A percentile compares a stretch with the other conserved stretches of the same genome.
Conservation (phyloP, 30 jellyfish, hydroid and myxozoan genomes). For the Cassiopea xamachana region DNA sequence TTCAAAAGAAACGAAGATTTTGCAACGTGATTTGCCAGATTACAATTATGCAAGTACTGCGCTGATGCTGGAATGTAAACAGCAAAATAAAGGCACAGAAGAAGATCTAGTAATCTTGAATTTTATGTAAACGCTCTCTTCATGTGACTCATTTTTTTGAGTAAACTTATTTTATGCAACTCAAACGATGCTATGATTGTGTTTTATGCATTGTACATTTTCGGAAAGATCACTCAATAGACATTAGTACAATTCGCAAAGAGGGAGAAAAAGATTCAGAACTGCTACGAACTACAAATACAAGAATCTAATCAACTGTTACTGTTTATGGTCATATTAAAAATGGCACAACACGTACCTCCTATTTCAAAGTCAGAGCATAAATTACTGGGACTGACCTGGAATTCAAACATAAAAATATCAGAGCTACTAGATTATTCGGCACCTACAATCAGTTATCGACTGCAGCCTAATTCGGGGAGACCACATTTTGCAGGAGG, state of each 20-base stretch:
- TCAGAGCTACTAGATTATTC: constrained; percentile 45
- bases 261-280: too few species aligned
- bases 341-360: constrained; percentile 4
- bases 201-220: neutral
- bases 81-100: neutral
- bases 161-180: neutral
- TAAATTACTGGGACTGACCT: constrained; percentile 26
- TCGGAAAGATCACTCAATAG: neutral
- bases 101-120: neutral
- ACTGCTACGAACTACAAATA: too few species aligned
- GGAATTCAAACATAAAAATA: constrained; percentile 51
- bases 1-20: neutral
- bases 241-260: too few species aligned
- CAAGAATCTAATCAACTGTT: too few species aligned
- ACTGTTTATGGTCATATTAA: neutral
- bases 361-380: neutral
- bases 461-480: neutral
- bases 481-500: constrained; percentile 2
- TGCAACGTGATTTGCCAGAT: neutral
- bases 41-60: neutral
- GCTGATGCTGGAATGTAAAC: constrained; percentile 3
- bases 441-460: neutral
- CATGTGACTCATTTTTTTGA: neutral
- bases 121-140: neutral
- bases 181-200: neutral